Percentiles rank a stretch among this genome's conserved stretches.
Conservation (phyloP, 2,113 vertebrate species). For the Calyptomena viridis region DNA sequence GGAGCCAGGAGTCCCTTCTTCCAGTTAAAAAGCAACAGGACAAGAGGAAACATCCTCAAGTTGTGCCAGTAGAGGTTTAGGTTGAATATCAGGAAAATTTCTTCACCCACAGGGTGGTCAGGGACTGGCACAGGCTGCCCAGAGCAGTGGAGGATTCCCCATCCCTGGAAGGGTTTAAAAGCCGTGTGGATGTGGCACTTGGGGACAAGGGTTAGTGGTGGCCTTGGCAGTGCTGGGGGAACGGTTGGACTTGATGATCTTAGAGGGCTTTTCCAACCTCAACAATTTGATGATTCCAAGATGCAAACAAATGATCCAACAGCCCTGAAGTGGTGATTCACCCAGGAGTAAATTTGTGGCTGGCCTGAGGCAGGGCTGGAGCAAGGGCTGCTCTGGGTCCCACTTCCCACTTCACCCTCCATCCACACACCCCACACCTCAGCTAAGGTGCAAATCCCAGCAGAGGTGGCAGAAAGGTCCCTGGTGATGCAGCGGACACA, state of each 20-base stretch:
- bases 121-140: not conserved
- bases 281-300: not conserved
- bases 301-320: not conserved
- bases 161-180: not conserved
- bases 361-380: not conserved
- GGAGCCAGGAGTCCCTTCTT: not conserved
- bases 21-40: not conserved
- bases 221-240: not conserved
- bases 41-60: rapidly evolving
- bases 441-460: not conserved
- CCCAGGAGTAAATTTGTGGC: not conserved
- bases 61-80: rapidly evolving
- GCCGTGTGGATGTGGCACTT: not conserved
- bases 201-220: not conserved
- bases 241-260: not conserved
- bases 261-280: not conserved
- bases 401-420: rapidly evolving
- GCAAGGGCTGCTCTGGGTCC: not conserved
- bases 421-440: not conserved
- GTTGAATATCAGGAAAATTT: not conserved
- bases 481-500: not conserved
- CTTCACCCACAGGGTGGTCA: not conserved
- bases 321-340: not conserved
- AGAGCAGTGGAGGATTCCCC: not conserved
- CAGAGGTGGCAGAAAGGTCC: not conserved